These are phyloP conservation scores for Morpho deidamia DNA, from an alignment of 2,888 invertebrate genomes.

Conservation along the genomic window DNA sequence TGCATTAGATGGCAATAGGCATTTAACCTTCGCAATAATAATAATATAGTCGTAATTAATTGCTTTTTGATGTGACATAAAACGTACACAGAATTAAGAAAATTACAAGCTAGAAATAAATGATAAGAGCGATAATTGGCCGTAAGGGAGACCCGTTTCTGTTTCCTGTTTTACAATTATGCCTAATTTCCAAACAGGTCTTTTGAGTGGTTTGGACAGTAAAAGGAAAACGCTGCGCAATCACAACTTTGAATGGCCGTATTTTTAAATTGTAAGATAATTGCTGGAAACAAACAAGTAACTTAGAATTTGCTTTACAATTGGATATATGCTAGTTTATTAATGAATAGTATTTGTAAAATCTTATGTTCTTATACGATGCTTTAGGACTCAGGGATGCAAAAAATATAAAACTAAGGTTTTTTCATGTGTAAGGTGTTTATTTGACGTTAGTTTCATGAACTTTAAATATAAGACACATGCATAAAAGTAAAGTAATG, in stretches of 20 bases:
- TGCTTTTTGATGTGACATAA: slow-evolving; percentile 2
- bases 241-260: not conserved
- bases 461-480: too few relatives aligned
- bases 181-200: slow-evolving; percentile 22
- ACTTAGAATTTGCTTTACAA: too few relatives aligned
- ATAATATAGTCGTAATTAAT: slow-evolving; percentile 1
- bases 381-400: too few relatives aligned
- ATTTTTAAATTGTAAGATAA: slow-evolving; percentile 1
- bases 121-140: slow-evolving; percentile 19
- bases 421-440: too few relatives aligned
- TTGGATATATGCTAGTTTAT: too few relatives aligned
- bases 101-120: slow-evolving; percentile 5
- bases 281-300: too few relatives aligned
- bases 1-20: not conserved
- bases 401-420: too few relatives aligned
- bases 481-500: too few relatives aligned
- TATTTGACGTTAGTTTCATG: too few relatives aligned
- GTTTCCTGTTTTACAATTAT: slow-evolving; percentile 22
- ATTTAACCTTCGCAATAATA: slow-evolving; percentile 1
- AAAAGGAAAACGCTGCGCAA: slow-evolving; percentile 8
- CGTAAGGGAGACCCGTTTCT: slow-evolving; percentile 20
- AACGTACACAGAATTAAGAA: slow-evolving; percentile 1
- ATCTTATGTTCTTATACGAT: too few relatives aligned
- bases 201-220: slow-evolving; percentile 4
- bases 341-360: too few relatives aligned